phyloP scores from a whole-genome alignment of 1,140 invertebrate species.

The Cheumatopsyche charites region DNA sequence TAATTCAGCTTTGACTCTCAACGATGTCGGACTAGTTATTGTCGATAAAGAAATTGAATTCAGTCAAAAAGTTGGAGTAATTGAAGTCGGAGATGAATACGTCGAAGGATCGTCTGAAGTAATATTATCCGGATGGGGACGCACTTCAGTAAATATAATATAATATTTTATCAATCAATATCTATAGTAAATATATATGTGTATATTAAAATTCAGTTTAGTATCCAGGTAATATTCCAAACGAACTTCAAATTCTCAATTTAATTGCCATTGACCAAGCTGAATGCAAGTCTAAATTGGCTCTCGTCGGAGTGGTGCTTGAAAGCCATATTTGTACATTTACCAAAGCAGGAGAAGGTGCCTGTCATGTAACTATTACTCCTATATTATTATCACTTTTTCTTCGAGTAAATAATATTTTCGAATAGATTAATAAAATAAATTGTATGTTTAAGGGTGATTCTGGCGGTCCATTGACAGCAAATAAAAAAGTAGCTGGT shows the following conservation, averaged over 20 bases:
- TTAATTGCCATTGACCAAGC: constrained; percentile 62
- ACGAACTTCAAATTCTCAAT: constrained; percentile 63
- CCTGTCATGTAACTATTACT: constrained; percentile 60
- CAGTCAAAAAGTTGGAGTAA: neutral
- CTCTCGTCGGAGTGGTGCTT: neutral
- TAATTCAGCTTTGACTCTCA: constrained; percentile 39
- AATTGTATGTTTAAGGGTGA: constrained; percentile 64
- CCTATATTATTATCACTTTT: too few species aligned
- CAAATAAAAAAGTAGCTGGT: constrained; percentile 55
- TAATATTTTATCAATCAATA: too few species aligned
- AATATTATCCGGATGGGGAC: constrained; percentile 64
- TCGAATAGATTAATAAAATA: neutral
- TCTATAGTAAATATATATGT: too few species aligned
- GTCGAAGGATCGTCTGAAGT: constrained; percentile 50
- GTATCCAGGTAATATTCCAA: constrained; percentile 57
- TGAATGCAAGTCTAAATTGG: constrained; percentile 53
- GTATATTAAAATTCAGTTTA: neutral
- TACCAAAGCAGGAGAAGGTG: constrained; percentile 64
- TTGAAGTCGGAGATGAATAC: constrained; percentile 23
- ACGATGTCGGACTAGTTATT: too few species aligned
- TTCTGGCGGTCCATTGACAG: constrained; percentile 62
- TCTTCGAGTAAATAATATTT: neutral
- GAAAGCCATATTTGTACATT: constrained; percentile 64
- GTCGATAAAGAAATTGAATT: constrained; percentile 22
- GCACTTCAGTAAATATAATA: too few species aligned